Conservation (phyloP, 2,888 invertebrate species). For the Lasioglossum leucozonium region DNA sequence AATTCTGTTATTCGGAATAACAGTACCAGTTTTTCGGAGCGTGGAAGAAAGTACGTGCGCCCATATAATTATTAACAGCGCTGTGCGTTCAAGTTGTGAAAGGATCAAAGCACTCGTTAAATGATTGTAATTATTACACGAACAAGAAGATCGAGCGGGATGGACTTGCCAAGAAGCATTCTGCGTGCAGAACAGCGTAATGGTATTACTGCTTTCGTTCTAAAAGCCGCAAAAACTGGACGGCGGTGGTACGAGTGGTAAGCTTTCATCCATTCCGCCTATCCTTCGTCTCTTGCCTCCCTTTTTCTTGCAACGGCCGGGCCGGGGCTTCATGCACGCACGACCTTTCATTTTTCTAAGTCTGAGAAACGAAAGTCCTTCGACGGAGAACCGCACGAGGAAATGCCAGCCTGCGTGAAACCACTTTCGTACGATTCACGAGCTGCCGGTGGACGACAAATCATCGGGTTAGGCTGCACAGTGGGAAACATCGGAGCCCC, state of each 20-base stretch:
- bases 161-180: conserved; percentile 32
- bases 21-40: background rate
- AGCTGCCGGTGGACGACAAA: background rate
- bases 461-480: background rate
- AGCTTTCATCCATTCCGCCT: conserved; percentile 50
- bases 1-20: background rate
- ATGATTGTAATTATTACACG: conserved; percentile 60
- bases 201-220: conserved; percentile 72
- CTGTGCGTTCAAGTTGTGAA: background rate
- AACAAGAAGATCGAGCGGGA: conserved; percentile 46
- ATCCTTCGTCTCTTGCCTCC: conserved; percentile 18
- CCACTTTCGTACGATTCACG: conserved; percentile 3
- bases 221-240: conserved; percentile 74
- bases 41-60: background rate
- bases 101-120: conserved; percentile 23
- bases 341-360: conserved; percentile 42
- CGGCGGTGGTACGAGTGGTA: conserved; percentile 31
- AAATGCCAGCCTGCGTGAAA: conserved; percentile 25
- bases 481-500: conserved; percentile 5
- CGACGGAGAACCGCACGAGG: conserved; percentile 28
- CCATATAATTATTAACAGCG: background rate
- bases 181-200: conserved; percentile 71
- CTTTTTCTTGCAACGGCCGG: conserved; percentile 15
- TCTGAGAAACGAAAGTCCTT: conserved; percentile 42
- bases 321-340: conserved; percentile 48